Evolutionary conservation across 2,113 vertebrate species (phyloP).

Genomic region (Peromyscus polionotus): DNA sequence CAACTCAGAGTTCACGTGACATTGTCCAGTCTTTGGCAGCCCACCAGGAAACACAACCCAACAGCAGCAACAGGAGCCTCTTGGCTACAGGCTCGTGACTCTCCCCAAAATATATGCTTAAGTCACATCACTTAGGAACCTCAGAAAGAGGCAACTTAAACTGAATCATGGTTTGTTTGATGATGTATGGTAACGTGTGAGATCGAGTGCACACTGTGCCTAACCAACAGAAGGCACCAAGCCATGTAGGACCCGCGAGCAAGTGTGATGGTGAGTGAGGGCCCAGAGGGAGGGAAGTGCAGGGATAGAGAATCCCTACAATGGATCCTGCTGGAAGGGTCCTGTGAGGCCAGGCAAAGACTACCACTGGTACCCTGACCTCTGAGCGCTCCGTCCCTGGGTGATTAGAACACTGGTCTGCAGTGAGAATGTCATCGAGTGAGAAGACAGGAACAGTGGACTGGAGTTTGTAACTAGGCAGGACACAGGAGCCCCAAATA

Average conservation of each 20-base stretch:
- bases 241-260: neutral
- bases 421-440: neutral
- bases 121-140: neutral
- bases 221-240: neutral
- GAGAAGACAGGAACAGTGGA: neutral
- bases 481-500: too few relatives aligned
- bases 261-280: too few relatives aligned
- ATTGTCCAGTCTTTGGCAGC: too few relatives aligned
- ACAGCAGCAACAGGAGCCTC: neutral
- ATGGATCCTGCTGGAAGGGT: too few relatives aligned
- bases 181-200: neutral
- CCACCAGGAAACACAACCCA: neutral
- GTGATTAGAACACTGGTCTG: fast-evolving
- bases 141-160: neutral
- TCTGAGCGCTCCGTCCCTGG: neutral
- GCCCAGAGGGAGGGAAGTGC: fast-evolving
- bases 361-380: neutral
- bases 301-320: neutral
- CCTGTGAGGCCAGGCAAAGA: neutral
- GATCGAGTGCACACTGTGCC: neutral
- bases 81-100: neutral
- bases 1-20: fast-evolving
- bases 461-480: neutral
- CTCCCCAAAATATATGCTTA: neutral
- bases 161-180: neutral